These are phyloP conservation scores for Onychostruthus taczanowskii DNA, from an alignment of 2,113 vertebrate genomes.

Conservation along the genomic window DNA sequence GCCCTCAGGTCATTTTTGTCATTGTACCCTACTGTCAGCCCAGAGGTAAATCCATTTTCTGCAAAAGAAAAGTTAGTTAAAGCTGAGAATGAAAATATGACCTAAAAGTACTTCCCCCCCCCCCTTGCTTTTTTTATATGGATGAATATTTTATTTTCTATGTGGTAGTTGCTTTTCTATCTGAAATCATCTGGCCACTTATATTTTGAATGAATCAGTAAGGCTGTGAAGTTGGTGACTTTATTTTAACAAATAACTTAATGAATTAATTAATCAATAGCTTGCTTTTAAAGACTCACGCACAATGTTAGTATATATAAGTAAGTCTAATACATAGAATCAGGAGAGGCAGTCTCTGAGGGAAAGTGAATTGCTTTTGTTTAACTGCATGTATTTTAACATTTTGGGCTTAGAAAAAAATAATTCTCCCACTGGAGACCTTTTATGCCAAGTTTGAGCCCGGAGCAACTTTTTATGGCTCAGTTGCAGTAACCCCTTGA, in stretches of 20 bases:
- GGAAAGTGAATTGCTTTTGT: conserved; percentile 29
- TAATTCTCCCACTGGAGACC: conserved; percentile 26
- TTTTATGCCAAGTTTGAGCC: conserved; percentile 55
- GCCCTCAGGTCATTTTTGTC: background rate
- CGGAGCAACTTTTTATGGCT: conserved; percentile 55
- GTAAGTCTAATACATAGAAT: background rate
- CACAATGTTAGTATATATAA: background rate
- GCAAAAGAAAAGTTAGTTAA: background rate
- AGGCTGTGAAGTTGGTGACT: background rate
- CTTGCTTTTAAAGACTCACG: background rate
- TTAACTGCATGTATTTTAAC: conserved; percentile 19
- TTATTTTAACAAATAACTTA: background rate
- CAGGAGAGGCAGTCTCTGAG: background rate
- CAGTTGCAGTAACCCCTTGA: conserved; percentile 51
- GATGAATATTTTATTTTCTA: background rate
- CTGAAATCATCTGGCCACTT: background rate
- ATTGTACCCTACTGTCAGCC: background rate
- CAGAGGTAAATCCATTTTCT: background rate
- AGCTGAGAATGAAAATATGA: background rate
- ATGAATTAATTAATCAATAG: background rate
- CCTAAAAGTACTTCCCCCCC: background rate
- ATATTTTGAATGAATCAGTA: background rate
- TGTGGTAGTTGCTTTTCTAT: background rate
- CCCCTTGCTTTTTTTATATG: background rate
- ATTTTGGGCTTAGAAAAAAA: conserved; percentile 2